phyloP scores from a whole-genome alignment of 2,888 invertebrate genomes.

The Taphrorychus bicolor region DNA sequence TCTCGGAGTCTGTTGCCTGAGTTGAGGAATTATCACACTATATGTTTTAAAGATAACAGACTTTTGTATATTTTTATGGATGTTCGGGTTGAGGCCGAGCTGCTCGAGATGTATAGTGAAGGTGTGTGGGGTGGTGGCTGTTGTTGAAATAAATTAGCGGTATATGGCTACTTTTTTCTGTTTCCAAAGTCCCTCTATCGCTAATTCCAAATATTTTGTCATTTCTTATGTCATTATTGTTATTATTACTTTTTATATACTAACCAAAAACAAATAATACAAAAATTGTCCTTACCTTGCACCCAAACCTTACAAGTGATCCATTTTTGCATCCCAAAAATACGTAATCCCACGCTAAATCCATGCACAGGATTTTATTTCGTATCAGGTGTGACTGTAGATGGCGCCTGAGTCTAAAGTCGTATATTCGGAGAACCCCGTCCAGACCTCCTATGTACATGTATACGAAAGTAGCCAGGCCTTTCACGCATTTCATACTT shows the following conservation, averaged over 20 bases:
- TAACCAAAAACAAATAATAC: not conserved
- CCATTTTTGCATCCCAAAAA: constrained; percentile 78
- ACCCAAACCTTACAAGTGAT: constrained; percentile 72
- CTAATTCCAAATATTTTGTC: not conserved
- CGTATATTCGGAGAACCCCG: constrained; percentile 67
- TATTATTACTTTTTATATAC: too few species aligned
- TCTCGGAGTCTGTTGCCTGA: too few species aligned
- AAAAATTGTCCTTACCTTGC: constrained; percentile 57
- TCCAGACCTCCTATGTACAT: constrained; percentile 70
- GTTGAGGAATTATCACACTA: too few species aligned
- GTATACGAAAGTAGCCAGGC: constrained; percentile 46
- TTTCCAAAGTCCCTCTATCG: too few species aligned
- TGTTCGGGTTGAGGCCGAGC: too few species aligned
- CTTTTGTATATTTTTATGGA: too few species aligned
- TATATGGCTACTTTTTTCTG: too few species aligned
- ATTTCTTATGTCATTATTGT: too few species aligned
- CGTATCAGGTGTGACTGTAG: constrained; percentile 64
- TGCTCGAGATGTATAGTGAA: too few species aligned
- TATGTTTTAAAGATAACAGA: too few species aligned
- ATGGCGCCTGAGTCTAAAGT: constrained; percentile 63
- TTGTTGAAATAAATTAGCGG: too few species aligned
- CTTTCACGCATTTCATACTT: constrained; percentile 64
- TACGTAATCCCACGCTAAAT: constrained; percentile 73
- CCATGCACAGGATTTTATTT: constrained; percentile 77
- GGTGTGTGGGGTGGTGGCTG: too few species aligned